A percentile compares a stretch with the other conserved stretches of the same genome.
These are phyloP conservation scores for Myzus persicae DNA, from an alignment of 1,140 invertebrate genomes.

Conservation along the genomic window DNA sequence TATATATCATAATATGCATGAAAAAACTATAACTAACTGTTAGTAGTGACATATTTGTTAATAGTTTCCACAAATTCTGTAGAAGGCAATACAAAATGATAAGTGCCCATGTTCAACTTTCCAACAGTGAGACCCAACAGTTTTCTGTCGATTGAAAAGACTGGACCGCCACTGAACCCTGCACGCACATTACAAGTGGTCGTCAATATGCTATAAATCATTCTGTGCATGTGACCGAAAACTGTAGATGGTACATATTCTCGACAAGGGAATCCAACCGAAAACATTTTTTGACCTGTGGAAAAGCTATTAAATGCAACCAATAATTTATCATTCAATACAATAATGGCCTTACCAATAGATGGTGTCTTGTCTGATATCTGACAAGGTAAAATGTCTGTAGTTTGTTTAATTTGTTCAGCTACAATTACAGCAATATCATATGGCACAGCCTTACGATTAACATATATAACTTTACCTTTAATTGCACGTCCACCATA, in stretches of 20 bases:
- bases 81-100: slow-evolving; percentile 3
- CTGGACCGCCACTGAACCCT: slow-evolving; percentile 41
- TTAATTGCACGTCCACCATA: not conserved
- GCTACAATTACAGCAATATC: slow-evolving; percentile 18
- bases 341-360: not conserved
- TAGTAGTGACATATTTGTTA: not conserved
- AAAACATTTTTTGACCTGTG: slow-evolving; percentile 17
- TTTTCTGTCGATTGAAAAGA: not conserved
- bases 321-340: not conserved
- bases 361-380: not conserved
- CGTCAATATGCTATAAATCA: not conserved
- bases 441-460: not conserved
- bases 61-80: slow-evolving; percentile 24
- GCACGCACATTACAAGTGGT: not conserved
- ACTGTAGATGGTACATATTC: not conserved
- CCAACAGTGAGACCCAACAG: slow-evolving; percentile 29
- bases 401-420: not conserved
- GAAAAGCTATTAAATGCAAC: not conserved
- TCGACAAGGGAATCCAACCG: not conserved
- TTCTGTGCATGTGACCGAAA: not conserved
- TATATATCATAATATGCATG: too few species aligned
- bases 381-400: not conserved
- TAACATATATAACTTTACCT: slow-evolving; percentile 2
- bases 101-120: not conserved
- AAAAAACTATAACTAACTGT: not conserved